Conservation (phyloP, 2,888 invertebrate genomes). For the Pseudococcus viburni region DNA sequence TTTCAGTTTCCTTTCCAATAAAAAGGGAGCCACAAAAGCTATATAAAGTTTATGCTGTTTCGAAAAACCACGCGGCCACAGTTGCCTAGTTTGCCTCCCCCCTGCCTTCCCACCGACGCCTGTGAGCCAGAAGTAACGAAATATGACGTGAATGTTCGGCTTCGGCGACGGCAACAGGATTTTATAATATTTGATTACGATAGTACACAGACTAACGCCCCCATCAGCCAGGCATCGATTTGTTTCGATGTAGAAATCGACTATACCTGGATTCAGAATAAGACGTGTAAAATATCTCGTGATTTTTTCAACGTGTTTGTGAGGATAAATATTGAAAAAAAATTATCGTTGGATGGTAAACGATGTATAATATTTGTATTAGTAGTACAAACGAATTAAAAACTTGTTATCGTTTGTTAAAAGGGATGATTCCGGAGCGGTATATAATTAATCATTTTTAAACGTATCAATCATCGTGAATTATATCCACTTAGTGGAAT, state of each 20-base stretch:
- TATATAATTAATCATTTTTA: conserved; percentile 51
- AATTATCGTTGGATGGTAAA: not conserved
- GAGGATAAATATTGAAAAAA: not conserved
- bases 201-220: not conserved
- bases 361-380: not conserved
- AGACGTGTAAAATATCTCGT: not conserved
- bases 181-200: conserved; percentile 22
- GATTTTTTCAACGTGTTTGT: not conserved
- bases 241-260: not conserved
- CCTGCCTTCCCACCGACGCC: no score
- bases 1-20: conserved; percentile 41
- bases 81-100: no score
- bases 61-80: not conserved
- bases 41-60: conserved; percentile 32
- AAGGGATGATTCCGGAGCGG: conserved; percentile 36
- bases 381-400: conserved; percentile 30
- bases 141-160: not conserved
- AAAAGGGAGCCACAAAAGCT: conserved; percentile 33
- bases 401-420: conserved; percentile 21
- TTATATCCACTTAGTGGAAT: conserved; percentile 33
- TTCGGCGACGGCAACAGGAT: conserved; percentile 6
- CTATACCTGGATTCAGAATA: not conserved
- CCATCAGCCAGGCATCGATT: not conserved
- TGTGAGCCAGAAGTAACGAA: not conserved
- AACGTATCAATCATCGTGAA: conserved; percentile 52